Evolutionary conservation across 92 coral and sea anemone genomes (phyloP).

Genomic region (Porites evermanni): DNA sequence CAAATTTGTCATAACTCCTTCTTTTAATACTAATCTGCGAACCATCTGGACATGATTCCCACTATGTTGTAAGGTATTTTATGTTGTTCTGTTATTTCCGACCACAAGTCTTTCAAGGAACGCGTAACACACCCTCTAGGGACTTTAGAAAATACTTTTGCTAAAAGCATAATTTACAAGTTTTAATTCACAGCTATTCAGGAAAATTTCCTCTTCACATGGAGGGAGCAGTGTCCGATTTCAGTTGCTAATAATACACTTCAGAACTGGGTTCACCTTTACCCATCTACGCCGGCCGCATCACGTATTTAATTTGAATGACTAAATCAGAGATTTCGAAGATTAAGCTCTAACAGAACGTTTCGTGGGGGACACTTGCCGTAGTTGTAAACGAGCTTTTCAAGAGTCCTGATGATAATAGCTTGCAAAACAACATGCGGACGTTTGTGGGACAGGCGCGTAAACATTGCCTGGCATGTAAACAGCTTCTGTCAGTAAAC

Average conservation of each 20-base stretch:
- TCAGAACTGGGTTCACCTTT: conserved; percentile 15
- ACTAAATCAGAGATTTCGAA: conserved; percentile 25
- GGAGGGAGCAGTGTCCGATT: conserved; percentile 48
- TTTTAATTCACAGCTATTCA: neutral
- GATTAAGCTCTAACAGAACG: conserved; percentile 30
- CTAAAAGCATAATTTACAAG: neutral
- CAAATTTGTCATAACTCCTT: conserved; percentile 41
- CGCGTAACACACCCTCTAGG: neutral
- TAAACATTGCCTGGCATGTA: conserved; percentile 70
- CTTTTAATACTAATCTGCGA: conserved; percentile 25
- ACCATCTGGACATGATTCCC: conserved; percentile 43
- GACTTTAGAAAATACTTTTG: neutral
- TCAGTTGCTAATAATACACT: conserved; percentile 34
- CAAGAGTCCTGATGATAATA: conserved; percentile 41
- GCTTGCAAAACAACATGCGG: conserved; percentile 61
- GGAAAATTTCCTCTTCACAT: conserved; percentile 17
- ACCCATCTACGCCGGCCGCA: conserved; percentile 25
- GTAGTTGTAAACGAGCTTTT: conserved; percentile 46
- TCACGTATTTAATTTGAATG: conserved; percentile 50
- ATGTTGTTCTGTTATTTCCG: neutral
- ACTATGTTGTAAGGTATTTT: conserved; percentile 2
- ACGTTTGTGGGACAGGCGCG: conserved; percentile 70
- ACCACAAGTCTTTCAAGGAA: neutral
- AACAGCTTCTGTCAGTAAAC: conserved; percentile 34
- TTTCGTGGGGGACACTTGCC: conserved; percentile 36